Evolutionary conservation across 2,888 invertebrate genomes (phyloP), one percentile per base, ranked within the genome.

Genomic region (Hirtodrosophila confusa): DNA sequence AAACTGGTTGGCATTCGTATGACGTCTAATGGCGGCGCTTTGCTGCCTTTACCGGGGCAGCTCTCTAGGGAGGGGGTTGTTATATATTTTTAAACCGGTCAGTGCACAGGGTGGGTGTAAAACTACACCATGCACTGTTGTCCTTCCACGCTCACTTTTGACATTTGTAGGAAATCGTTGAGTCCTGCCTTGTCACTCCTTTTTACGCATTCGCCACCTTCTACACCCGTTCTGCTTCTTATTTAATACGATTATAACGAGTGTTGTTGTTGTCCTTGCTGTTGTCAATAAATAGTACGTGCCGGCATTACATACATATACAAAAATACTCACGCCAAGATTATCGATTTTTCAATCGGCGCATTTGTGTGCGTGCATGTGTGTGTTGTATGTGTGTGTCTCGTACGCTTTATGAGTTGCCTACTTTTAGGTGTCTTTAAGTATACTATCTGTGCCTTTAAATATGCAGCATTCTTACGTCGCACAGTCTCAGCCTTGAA

Each of bases 1-100:
- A 57, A 89, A 85, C 63, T 80, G 88, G 78, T 79, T 89, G 73
- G 82, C 88, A 89, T 88, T 78, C 88, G 88, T 80, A 69, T 79
- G 66, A 57, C 84, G 86, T 74, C 68, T 76, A 75, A 86, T 84
- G 76, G 75, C 77, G 77, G 75, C 69, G 75, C 40, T 67, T 71
- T 54, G 54, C 67, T 74, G 62, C 60, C 57, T 40, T 50, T 36
- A 39, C 41, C 24, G 37, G 17, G 49, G 51, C 66, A 49, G 66
- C 49, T 49, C 27, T 29, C 23, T 24, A 31, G 17, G 31, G 9
- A 31, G 31, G 17, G 39, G 56, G 39, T 55, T 24, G 17, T 55
- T 51, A 43, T 54, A 27, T 61, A 40, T 61, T 45, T 54, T 50
- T 39, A 44, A 50, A 55, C 61, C 70, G 67, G 60, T 61, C 60